Evolutionary conservation across 1,140 invertebrate genomes (phyloP).

Genomic region (Drosophila virilis): DNA sequence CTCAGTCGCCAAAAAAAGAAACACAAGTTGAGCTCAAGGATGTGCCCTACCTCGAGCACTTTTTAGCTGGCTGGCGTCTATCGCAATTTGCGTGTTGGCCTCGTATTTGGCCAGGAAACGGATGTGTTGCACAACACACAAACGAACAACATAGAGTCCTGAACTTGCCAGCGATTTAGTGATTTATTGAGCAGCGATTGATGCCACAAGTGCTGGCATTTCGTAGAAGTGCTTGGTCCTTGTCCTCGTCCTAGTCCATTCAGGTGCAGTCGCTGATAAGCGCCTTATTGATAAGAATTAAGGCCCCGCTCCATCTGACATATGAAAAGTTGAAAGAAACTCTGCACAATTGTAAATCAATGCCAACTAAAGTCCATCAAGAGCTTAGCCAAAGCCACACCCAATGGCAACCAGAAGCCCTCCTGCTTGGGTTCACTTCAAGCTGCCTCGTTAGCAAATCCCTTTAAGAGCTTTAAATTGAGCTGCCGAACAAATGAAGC

Average conservation of each 20-base stretch:
- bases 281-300: slow-evolving; percentile 72
- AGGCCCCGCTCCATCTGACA: slow-evolving; percentile 53
- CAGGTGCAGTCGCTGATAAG: slow-evolving; percentile 52
- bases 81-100: slow-evolving; percentile 64
- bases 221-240: slow-evolving; percentile 48
- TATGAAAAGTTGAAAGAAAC: slow-evolving; percentile 29
- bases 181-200: slow-evolving; percentile 65
- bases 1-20: background rate
- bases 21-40: background rate
- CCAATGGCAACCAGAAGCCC: background rate
- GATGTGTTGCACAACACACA: slow-evolving; percentile 66
- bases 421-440: slow-evolving; percentile 16
- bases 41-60: slow-evolving; percentile 10
- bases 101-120: slow-evolving; percentile 61
- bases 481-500: slow-evolving; percentile 18
- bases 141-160: slow-evolving; percentile 31
- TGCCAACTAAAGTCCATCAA: slow-evolving; percentile 61
- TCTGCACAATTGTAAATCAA: slow-evolving; percentile 62
- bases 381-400: slow-evolving; percentile 37
- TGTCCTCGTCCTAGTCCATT: slow-evolving; percentile 34
- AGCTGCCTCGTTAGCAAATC: slow-evolving; percentile 37
- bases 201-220: slow-evolving; percentile 66
- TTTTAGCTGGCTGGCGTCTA: slow-evolving; percentile 17
- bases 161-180: slow-evolving; percentile 49
- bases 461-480: slow-evolving; percentile 51